Evolutionary conservation across 2,113 vertebrate genomes (phyloP).

Genomic region (Dolichallabes microphthalmus): DNA sequence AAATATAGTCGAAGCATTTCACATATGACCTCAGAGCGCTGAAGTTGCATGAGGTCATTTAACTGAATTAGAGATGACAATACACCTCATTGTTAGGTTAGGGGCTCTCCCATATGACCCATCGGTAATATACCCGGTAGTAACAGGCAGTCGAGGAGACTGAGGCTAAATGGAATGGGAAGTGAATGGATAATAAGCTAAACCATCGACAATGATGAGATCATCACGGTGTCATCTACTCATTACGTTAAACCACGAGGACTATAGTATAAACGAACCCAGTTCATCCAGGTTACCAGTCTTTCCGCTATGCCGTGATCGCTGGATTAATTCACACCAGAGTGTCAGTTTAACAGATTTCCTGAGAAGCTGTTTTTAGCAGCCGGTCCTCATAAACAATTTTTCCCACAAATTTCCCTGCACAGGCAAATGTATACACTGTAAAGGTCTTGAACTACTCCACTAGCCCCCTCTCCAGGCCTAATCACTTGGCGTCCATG

Average conservation of each 20-base stretch:
- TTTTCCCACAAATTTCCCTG: conserved; percentile 43
- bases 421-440: conserved; percentile 27
- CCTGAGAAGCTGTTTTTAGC: conserved; percentile 45
- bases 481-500: conserved; percentile 54
- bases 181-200: conserved; percentile 26
- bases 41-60: conserved; percentile 57
- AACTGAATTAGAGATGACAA: conserved; percentile 47
- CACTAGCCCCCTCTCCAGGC: conserved; percentile 30
- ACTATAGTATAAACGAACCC: neutral
- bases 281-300: conserved; percentile 10
- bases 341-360: conserved; percentile 46
- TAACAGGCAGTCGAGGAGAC: conserved; percentile 47
- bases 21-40: conserved; percentile 48
- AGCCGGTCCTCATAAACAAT: conserved; percentile 39
- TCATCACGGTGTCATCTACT: neutral
- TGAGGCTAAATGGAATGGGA: conserved; percentile 33
- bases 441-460: conserved; percentile 37
- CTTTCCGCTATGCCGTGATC: neutral
- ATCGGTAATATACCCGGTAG: conserved; percentile 38
- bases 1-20: conserved; percentile 39
- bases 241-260: neutral
- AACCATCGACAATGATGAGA: conserved; percentile 18
- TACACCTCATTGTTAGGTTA: conserved; percentile 45
- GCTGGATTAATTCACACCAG: neutral
- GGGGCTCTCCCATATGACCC: conserved; percentile 44